Evolutionary conservation across 2,888 invertebrate genomes (phyloP).

Genomic region (Dyspetes luteomarginatus): DNA sequence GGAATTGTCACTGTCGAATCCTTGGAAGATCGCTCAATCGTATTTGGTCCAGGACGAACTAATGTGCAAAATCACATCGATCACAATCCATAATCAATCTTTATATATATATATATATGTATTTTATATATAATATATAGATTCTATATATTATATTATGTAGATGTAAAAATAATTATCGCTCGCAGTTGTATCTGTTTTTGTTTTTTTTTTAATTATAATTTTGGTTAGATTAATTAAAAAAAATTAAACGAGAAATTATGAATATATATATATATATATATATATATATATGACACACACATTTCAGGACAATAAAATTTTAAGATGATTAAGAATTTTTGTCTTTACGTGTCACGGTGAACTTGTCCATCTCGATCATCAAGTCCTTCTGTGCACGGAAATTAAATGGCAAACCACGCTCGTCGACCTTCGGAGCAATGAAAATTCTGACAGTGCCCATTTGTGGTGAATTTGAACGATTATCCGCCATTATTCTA

Average conservation of each 20-base stretch:
- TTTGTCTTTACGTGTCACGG: constrained; percentile 86
- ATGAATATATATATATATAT: too few species aligned
- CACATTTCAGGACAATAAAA: background rate
- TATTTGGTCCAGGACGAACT: constrained; percentile 89
- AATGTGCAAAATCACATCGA: too few species aligned
- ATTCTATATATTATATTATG: too few species aligned
- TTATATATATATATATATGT: background rate
- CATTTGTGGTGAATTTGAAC: constrained; percentile 82
- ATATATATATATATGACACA: too few species aligned
- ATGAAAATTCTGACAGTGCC: constrained; percentile 89
- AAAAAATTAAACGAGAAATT: too few species aligned
- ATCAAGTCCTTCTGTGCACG: constrained; percentile 87
- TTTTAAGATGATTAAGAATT: background rate
- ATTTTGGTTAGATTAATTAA: too few species aligned
- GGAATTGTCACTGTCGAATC: constrained; percentile 93
- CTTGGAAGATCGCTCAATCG: constrained; percentile 87
- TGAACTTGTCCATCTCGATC: constrained; percentile 90
- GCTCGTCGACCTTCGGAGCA: constrained; percentile 88
- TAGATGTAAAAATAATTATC: too few species aligned
- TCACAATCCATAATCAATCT: too few species aligned
- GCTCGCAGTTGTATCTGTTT: too few species aligned
- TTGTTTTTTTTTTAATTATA: constrained; percentile 2
- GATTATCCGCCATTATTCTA: constrained; percentile 86
- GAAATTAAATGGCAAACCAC: constrained; percentile 87
- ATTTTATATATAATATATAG: too few species aligned